Percentiles rank a stretch among this genome's conserved stretches.
phyloP scores from a whole-genome alignment of 2,113 vertebrate genomes.

The Lepidothrix coronata region DNA sequence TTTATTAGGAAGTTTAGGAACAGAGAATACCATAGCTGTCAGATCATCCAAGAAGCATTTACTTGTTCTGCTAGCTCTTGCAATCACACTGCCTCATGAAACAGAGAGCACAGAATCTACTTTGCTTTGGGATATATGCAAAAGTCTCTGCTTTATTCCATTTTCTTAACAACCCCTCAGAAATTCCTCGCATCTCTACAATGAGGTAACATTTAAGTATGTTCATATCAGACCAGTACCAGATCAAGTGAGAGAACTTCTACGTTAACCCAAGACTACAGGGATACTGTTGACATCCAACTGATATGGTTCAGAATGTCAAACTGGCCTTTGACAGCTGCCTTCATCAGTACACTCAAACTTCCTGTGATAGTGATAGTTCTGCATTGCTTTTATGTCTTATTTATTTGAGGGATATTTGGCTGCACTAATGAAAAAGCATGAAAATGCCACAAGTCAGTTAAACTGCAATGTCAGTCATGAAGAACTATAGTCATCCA shows the following conservation, averaged over 20 bases:
- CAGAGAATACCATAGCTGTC: not conserved
- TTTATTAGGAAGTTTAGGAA: not conserved
- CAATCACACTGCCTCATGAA: not conserved
- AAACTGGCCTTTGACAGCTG: not conserved
- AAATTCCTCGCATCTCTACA: not conserved
- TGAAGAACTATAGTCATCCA: not conserved
- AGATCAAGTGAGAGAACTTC: not conserved
- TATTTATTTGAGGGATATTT: not conserved
- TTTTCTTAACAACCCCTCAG: not conserved
- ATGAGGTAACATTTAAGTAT: slow-evolving; percentile 48
- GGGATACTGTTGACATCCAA: not conserved
- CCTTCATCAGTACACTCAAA: not conserved
- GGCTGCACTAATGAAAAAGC: not conserved
- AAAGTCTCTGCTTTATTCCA: not conserved
- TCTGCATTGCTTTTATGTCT: not conserved
- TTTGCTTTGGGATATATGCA: not conserved
- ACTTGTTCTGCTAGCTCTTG: not conserved
- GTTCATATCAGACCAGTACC: not conserved
- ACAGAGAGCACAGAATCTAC: not conserved
- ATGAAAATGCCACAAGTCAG: not conserved
- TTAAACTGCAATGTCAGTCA: not conserved
- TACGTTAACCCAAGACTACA: not conserved
- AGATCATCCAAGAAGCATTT: not conserved
- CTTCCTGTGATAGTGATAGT: not conserved
- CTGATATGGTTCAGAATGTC: not conserved